Conservation (phyloP, 2,113 vertebrate genomes). For the Xenopus laevis region DNA sequence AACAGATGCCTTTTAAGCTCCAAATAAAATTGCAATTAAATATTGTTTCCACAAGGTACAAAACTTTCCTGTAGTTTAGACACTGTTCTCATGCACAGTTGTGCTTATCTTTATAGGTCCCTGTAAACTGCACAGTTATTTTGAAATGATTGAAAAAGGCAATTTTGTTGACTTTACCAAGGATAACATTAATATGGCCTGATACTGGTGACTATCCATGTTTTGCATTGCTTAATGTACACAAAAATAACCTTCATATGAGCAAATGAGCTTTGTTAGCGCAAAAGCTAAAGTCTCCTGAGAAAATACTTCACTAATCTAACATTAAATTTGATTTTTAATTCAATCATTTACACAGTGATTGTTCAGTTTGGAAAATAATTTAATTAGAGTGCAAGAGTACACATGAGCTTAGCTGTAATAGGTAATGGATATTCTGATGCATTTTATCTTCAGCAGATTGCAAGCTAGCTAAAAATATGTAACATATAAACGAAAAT, state of each 20-base stretch:
- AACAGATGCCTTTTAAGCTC: too few species aligned
- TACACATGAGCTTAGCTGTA: slow-evolving; percentile 46
- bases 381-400: slow-evolving; percentile 53
- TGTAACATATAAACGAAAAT: slow-evolving; percentile 44
- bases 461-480: slow-evolving; percentile 43
- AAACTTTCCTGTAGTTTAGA: too few species aligned
- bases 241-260: slow-evolving; percentile 27
- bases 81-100: too few species aligned
- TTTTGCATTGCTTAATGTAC: neutral
- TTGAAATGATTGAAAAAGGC: too few species aligned
- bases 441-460: slow-evolving; percentile 45
- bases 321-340: slow-evolving; percentile 57
- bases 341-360: slow-evolving; percentile 49
- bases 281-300: slow-evolving; percentile 22
- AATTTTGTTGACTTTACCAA: too few species aligned
- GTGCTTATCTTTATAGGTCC: too few species aligned
- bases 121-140: too few species aligned
- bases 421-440: slow-evolving; percentile 49
- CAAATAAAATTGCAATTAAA: too few species aligned
- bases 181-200: too few species aligned
- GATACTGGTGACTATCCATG: too few species aligned
- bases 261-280: slow-evolving; percentile 46
- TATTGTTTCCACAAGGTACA: too few species aligned
- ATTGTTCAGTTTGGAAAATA: slow-evolving; percentile 61
- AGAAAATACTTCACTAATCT: slow-evolving; percentile 52